phyloP scores from a whole-genome alignment of 2,888 invertebrate species.

The Deroplatys truncata region DNA sequence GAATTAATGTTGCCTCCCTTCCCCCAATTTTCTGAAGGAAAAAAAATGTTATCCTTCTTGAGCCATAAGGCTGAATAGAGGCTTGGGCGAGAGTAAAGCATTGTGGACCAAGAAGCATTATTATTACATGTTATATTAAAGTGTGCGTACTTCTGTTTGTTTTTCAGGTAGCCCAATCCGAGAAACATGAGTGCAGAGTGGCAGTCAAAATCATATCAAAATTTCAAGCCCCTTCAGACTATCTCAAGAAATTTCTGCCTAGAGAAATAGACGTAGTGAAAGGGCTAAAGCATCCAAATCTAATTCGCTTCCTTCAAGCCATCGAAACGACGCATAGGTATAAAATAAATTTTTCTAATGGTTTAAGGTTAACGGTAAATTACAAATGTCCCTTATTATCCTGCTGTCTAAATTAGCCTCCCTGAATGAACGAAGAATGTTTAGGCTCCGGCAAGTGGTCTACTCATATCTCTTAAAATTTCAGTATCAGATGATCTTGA shows the following conservation, averaged over 20 bases:
- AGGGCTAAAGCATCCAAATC: conserved; percentile 71
- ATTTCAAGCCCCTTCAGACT: conserved; percentile 75
- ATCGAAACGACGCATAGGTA: conserved; percentile 82
- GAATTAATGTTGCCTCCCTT: not conserved
- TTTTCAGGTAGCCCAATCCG: conserved; percentile 64
- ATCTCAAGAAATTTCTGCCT: conserved; percentile 73
- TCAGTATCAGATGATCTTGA: too few species aligned
- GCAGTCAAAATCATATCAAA: conserved; percentile 83
- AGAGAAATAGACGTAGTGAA: conserved; percentile 81
- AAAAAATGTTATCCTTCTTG: too few species aligned
- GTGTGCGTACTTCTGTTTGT: not conserved
- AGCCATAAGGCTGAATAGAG: too few species aligned
- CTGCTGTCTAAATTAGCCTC: too few species aligned
- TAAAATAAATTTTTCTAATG: too few species aligned
- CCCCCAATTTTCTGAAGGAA: too few species aligned
- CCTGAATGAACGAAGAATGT: too few species aligned
- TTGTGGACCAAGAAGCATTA: not conserved
- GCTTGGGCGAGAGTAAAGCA: not conserved
- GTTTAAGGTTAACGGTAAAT: too few species aligned
- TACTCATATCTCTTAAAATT: too few species aligned
- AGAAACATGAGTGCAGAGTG: conserved; percentile 66
- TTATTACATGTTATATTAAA: not conserved
- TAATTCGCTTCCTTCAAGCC: conserved; percentile 76
- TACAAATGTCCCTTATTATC: too few species aligned
- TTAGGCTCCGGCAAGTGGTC: too few species aligned